These are phyloP conservation scores for Mormyrops attenuatus DNA, from an alignment of 2,797 vertebrate species.

Conservation along the genomic window DNA sequence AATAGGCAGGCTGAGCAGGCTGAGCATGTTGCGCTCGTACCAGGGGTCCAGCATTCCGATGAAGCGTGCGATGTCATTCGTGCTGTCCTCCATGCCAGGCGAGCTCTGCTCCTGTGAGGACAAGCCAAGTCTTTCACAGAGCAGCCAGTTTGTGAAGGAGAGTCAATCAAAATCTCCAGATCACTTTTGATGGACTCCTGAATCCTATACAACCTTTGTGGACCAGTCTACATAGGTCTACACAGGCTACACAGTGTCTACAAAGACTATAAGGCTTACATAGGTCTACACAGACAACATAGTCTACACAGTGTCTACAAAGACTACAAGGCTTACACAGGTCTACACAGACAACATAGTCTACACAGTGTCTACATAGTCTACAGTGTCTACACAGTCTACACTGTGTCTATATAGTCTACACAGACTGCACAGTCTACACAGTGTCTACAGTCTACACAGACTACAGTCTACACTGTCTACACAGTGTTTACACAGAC, in stretches of 20 bases:
- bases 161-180: background rate
- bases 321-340: no score
- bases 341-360: no score
- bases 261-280: no score
- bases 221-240: background rate
- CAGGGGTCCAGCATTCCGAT: slow-evolving; percentile 93
- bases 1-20: slow-evolving; percentile 78
- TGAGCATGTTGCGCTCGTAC: slow-evolving; percentile 90
- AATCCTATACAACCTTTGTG: background rate
- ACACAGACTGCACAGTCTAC: background rate
- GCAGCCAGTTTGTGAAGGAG: background rate
- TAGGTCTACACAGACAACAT: no score
- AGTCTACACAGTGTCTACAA: no score
- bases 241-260: background rate
- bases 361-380: background rate
- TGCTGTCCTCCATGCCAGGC: slow-evolving; percentile 64
- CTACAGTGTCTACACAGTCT: background rate
- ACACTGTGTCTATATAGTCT: no score
- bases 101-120: slow-evolving; percentile 44
- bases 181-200: background rate
- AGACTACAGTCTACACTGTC: background rate
- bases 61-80: slow-evolving; percentile 86
- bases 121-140: background rate
- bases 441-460: background rate
- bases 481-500: background rate